These are phyloP conservation scores for Platichthys stellatus DNA, from an alignment of 2,113 vertebrate genomes.

Conservation along the genomic window DNA sequence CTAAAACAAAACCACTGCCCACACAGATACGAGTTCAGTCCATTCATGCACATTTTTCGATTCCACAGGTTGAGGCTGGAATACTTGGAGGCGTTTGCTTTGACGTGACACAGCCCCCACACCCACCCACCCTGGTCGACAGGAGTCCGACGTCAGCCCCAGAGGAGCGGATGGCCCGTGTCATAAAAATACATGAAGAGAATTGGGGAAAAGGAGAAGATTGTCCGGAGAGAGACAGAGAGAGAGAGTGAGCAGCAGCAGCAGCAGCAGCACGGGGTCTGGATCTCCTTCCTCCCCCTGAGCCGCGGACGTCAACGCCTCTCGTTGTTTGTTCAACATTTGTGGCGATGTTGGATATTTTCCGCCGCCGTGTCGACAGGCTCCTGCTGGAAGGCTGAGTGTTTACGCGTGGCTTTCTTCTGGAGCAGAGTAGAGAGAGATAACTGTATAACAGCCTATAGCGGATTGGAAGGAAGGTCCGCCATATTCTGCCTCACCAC, in stretches of 20 bases:
- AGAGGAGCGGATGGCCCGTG: slow-evolving; percentile 77
- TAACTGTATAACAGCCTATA: slow-evolving; percentile 71
- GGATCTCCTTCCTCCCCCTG: not conserved
- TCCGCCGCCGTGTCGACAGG: not conserved
- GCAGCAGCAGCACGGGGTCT: slow-evolving; percentile 16
- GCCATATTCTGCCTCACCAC: slow-evolving; percentile 85
- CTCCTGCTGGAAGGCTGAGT: slow-evolving; percentile 11
- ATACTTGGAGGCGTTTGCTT: slow-evolving; percentile 48
- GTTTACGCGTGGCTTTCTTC: slow-evolving; percentile 48
- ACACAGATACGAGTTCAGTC: too few relatives aligned
- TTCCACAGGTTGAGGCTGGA: slow-evolving; percentile 62
- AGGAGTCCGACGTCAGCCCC: slow-evolving; percentile 77
- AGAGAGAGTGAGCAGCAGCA: not conserved
- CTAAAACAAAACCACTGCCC: too few relatives aligned
- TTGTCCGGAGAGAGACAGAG: slow-evolving; percentile 18
- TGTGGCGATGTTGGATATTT: not conserved
- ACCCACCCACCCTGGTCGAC: slow-evolving; percentile 36
- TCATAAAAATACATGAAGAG: slow-evolving; percentile 77
- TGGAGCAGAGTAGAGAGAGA: slow-evolving; percentile 32
- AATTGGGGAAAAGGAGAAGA: slow-evolving; percentile 71
- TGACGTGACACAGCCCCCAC: slow-evolving; percentile 70
- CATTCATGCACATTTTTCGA: slow-evolving; percentile 54
- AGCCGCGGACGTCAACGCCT: slow-evolving; percentile 20
- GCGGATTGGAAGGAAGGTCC: slow-evolving; percentile 82
- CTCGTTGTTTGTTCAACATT: not conserved